A percentile compares a stretch with the other conserved stretches of the same genome.
These are phyloP conservation scores for Sinosuthora webbiana DNA, from an alignment of 2,113 vertebrate genomes.

Conservation along the genomic window DNA sequence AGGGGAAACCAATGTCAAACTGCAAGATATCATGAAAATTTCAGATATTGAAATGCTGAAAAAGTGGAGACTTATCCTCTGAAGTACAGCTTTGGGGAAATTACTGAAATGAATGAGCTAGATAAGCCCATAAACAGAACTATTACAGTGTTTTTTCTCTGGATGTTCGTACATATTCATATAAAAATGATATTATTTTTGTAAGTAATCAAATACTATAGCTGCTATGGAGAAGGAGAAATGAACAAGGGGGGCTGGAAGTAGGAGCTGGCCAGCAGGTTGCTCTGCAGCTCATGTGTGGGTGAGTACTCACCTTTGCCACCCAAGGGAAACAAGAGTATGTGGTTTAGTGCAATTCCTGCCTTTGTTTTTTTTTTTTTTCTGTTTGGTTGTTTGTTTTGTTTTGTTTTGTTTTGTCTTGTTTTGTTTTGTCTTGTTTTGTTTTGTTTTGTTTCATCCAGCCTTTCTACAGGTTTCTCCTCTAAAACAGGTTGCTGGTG, in stretches of 20 bases:
- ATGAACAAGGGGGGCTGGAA: not conserved
- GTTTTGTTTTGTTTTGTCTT: too few relatives aligned
- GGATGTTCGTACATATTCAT: not conserved
- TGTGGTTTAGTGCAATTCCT: not conserved
- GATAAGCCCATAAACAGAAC: not conserved
- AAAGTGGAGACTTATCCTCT: not conserved
- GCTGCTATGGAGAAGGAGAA: not conserved
- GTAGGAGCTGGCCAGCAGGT: accelerated
- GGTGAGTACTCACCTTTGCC: not conserved
- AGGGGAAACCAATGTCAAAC: not conserved
- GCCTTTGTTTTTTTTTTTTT: not conserved
- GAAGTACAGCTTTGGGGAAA: not conserved
- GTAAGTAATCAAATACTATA: not conserved
- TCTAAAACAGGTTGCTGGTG: not conserved
- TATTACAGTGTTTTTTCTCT: not conserved
- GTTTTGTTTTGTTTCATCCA: not conserved
- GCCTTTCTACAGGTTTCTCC: not conserved
- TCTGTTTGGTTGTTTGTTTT: too few relatives aligned
- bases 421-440: not conserved
- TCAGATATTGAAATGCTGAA: not conserved
- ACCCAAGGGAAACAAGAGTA: not conserved
- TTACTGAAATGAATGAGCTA: not conserved
- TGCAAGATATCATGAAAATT: not conserved
- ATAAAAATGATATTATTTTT: not conserved
- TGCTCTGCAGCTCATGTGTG: not conserved